Base-by-base conservation (phyloP, 2,113 vertebrate species). In the Albula goreensis region DNA sequence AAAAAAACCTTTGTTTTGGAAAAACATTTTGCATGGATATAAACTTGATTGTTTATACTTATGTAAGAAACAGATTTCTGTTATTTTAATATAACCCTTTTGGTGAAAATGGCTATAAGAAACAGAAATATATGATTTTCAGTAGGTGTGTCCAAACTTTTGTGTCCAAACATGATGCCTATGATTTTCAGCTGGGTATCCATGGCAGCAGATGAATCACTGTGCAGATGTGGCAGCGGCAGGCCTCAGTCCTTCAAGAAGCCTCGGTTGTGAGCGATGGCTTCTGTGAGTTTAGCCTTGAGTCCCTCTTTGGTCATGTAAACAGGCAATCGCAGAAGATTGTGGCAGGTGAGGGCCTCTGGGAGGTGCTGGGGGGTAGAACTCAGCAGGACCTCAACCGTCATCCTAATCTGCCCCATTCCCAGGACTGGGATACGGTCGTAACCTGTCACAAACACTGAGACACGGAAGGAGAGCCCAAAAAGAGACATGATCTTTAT, bases 391-490 rank as follows among this genome's bases (percentile, higher is more conserved):
- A 89, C 82, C 0, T 86, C 11, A 5, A 97, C 91, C 15, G 0
- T 94, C 94, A 97, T 96, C 83, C 12, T 84, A 83, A 96, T 86
- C 78, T 78, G 74, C 4, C 88, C 41, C 93, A 96, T 93, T 0
- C 94, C 94, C 84, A 88, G 22, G 66, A 94, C 86, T n/a, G 94
- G 93, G 0, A 96, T 89, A 12, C 95, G 95, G 63, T 94, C 91
- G 25, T 79, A 94, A 87, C 96, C 96, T 51, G 93, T 95, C 85
- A 97, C 80, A 88, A 98, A 98, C 85, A 94, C 96, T 97, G 88
- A 50, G 0, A 77, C 13, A 70, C 13, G 13, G 15, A 49, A 77
- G 6, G n/a, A 53, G 31, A 85, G 22, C n/a, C 11, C n/a, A 5
- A 4, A 56, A 2, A 56, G 53, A 12, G 53, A 12, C 7, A 6